Evolutionary conservation across 2,113 vertebrate genomes (phyloP), one percentile per base, ranked within the genome.

Genomic region (Clarias gariepinus): DNA sequence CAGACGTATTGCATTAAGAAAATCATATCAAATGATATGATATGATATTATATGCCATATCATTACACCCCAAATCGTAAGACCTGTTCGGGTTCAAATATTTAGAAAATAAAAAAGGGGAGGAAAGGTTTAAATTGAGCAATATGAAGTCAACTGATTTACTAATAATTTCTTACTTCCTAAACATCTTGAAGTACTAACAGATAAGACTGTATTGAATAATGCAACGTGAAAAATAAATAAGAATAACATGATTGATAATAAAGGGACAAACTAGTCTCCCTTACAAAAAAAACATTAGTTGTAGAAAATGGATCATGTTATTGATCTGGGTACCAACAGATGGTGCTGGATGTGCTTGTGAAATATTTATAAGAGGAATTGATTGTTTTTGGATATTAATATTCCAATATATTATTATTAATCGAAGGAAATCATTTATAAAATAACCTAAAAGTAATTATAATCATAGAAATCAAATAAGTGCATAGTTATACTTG

Each of bases 101-200:
- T 64, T 41, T 68, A 16, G 73, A 66, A 85, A 55, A 41, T 83
- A n/a, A 83, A 64, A 47, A 69, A 19, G 68, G 18, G 30, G 33
- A 64, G 91, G 92, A 94, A 92, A 90, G 93, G 93, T 92, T 81
- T 84, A 55, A 84, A 88, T 82, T 78, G 87, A 86, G 85, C 85
- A 88, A 84, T 88, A 88, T 84, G 69, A 87, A 74, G n/a, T 55
- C 82, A 87, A 68, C 79, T 84, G 71, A 82, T 88, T 85, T 86
- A 90, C 82, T 90, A 90, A 90, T 86, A 82, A 90, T 87, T 87
- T 88, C 77, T 58, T 84, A 81, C 86, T 81, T 86, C 78, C 86
- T 90, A 87, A 76, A 86, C 84, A 81, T 84, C 89, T 83, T 89
- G 77, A 83, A 88, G 60, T 90, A 90, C 89, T 90, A 88, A 90